Evolutionary conservation across 2,888 invertebrate species (phyloP).

Genomic region (Bibio marci): DNA sequence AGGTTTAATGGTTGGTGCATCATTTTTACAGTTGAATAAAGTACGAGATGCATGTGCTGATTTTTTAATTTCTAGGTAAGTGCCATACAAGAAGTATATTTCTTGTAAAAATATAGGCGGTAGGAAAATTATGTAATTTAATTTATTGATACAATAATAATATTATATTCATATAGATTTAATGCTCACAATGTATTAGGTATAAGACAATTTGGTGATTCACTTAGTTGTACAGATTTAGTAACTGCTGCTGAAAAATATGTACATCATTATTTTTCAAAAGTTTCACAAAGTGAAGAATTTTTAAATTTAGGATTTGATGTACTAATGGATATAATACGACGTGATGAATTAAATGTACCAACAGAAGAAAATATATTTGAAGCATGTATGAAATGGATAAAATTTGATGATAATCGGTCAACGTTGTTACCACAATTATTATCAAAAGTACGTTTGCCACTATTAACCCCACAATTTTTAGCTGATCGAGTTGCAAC

Average conservation of each 20-base stretch:
- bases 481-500: conserved; percentile 64
- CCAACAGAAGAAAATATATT: conserved; percentile 66
- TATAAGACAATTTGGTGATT: conserved; percentile 63
- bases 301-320: conserved; percentile 39
- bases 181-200: conserved; percentile 67
- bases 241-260: conserved; percentile 62
- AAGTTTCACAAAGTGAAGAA: conserved; percentile 59
- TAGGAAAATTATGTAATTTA: neutral
- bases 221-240: conserved; percentile 49
- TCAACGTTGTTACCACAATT: conserved; percentile 46
- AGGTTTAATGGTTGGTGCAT: conserved; percentile 67
- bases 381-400: conserved; percentile 70
- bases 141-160: neutral
- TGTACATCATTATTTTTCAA: conserved; percentile 61
- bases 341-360: conserved; percentile 61
- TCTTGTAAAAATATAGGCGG: neutral
- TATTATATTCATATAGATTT: conserved; percentile 32
- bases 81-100: neutral
- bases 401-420: conserved; percentile 44
- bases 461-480: conserved; percentile 64
- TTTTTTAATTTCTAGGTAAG: conserved; percentile 53
- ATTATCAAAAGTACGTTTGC: conserved; percentile 57
- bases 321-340: conserved; percentile 51
- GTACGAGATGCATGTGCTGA: conserved; percentile 72
- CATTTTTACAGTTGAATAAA: conserved; percentile 59